Evolutionary conservation across 2,113 vertebrate species (phyloP), one percentile per base, ranked within the genome.

Genomic region (Uria aalge): DNA sequence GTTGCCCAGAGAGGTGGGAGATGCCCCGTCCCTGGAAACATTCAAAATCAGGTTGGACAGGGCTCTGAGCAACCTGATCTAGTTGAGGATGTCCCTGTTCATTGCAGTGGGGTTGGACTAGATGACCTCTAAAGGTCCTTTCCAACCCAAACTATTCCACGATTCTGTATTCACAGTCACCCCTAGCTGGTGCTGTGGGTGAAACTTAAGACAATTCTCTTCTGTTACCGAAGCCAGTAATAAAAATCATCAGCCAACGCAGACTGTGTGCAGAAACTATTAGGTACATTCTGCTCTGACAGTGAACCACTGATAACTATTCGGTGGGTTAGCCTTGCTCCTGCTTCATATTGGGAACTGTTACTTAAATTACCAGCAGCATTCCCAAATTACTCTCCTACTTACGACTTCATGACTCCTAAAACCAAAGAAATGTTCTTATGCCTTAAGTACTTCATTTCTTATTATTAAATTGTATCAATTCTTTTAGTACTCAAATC

Each of bases 321-420:
- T 18, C 0, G 0, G 21, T n/a, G 30, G 5, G 12, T 69, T 48
- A 36, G 12, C 57, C 45, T 64, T 53, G 20, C 15, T 38, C 2
- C 0, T 19, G 19, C 57, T 50, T 85, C 29, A 7, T 19, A n/a
- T 1, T 1, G 2, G 43, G 14, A 91, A 22, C 38, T 32, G 20
- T 21, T 43, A 30, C 11, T 48, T 62, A 34, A 7, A 41, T 26
- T 26, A 53, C 29, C 9, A 43, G 12, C 32, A 66, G 22, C 6
- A 5, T 56, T 57, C 27, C 30, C 64, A 48, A 57, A 78, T 30
- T 66, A n/a, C 50, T 81, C 62, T 80, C 67, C 73, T 74, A 57
- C 27, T 84, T 8, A 3, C 3, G 40, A 62, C 9, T 34, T 87
- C 27, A 26, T 20, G 11, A 84, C 20, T 77, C 17, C n/a, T 45